phyloP scores from a whole-genome alignment of 2,888 invertebrate genomes.

The Drosophila prolongata region DNA sequence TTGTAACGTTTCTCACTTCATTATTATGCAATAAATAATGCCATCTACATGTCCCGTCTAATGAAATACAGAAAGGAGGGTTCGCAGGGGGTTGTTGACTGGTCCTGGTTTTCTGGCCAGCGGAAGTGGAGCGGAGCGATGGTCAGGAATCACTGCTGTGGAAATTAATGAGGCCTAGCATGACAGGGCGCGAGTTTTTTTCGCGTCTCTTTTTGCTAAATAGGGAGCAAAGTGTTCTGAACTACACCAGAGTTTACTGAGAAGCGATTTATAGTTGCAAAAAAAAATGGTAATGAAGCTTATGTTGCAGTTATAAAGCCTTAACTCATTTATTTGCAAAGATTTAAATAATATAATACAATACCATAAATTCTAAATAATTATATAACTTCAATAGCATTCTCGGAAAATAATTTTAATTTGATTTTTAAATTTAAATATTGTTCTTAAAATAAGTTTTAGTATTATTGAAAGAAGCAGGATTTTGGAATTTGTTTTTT shows the following conservation, averaged over 20 bases:
- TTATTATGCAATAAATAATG: constrained; percentile 83
- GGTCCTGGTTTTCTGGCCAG: constrained; percentile 8
- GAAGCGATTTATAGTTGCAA: background rate
- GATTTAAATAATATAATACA: too few relatives aligned
- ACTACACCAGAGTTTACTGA: background rate
- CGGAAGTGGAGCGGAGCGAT: constrained; percentile 64
- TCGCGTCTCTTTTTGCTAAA: background rate
- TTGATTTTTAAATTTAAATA: too few relatives aligned
- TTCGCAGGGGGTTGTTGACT: constrained; percentile 32
- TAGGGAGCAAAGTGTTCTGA: background rate
- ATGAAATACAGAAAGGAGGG: constrained; percentile 40
- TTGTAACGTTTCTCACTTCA: constrained; percentile 84
- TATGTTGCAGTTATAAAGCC: too few relatives aligned
- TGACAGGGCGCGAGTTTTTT: constrained; percentile 47
- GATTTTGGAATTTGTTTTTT: too few relatives aligned
- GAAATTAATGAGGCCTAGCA: constrained; percentile 70
- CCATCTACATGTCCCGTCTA: constrained; percentile 50
- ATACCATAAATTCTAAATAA: too few relatives aligned
- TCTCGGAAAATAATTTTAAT: too few relatives aligned
- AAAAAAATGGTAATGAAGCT: too few relatives aligned
- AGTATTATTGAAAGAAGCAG: too few relatives aligned
- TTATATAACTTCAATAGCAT: too few relatives aligned
- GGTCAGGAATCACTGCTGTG: constrained; percentile 33
- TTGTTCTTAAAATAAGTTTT: too few relatives aligned
- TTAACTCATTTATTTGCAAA: too few relatives aligned